Percentiles rank a stretch among this genome's conserved stretches.
These are phyloP conservation scores for Microtus pennsylvanicus DNA, from an alignment of 2,113 vertebrate genomes.

Conservation along the genomic window DNA sequence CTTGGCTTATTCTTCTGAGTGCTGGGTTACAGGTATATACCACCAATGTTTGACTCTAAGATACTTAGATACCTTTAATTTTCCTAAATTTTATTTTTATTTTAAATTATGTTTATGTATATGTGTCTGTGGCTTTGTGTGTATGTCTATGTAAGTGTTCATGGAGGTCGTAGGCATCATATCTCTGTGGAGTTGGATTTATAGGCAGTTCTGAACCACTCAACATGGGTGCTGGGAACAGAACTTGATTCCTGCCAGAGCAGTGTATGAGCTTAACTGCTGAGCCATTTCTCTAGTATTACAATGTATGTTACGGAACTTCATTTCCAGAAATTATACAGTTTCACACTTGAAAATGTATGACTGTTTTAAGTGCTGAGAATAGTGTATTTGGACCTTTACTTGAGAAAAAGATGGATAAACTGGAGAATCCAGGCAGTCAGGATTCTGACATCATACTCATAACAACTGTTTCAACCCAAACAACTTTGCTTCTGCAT, in stretches of 20 bases:
- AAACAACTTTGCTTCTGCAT: background rate
- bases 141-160: background rate
- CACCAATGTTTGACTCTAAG: background rate
- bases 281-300: background rate
- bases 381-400: background rate
- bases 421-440: background rate
- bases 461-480: background rate
- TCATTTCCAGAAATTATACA: slow-evolving; percentile 32
- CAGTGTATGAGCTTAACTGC: background rate
- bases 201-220: background rate
- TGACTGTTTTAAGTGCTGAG: background rate
- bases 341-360: background rate
- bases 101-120: background rate
- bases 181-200: background rate
- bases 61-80: background rate
- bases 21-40: background rate
- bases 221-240: background rate
- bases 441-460: background rate
- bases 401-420: background rate
- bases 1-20: background rate
- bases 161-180: background rate
- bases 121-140: background rate
- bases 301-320: background rate
- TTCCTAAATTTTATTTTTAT: background rate
- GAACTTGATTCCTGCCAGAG: background rate